Evolutionary conservation across 92 coral and sea anemone genomes (phyloP), one percentile per base, ranked within the genome.

Genomic region (Porites lobata): DNA sequence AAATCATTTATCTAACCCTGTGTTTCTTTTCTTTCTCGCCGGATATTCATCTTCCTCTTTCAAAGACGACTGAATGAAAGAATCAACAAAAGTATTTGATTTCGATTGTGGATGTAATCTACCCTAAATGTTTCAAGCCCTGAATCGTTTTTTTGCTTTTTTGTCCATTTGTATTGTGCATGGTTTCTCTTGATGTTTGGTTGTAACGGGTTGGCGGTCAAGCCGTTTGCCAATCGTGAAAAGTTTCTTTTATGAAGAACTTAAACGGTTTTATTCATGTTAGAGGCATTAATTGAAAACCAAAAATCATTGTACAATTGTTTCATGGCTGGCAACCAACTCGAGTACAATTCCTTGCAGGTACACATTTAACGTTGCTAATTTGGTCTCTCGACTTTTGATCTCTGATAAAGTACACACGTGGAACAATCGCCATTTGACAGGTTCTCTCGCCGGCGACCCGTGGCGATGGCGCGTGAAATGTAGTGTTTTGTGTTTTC

Each of bases 311-410:
- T 77, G 84, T 64, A 64, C 86, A 68, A 57, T 56, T 70, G 86
- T 69, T 69, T 53, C 7, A 81, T 32, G 77, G 77, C 7, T 22
- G 57, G 76, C 24, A 68, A 69, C 59, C 22, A 43, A 47, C n/a
- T 66, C 13, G 20, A 81, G 86, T 69, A 83, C 68, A 29, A 65
- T 66, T 65, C 75, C 21, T 72, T 12, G 43, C 87, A 15, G 87
- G 79, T 52, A 38, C 59, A 83, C 54, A 73, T 72, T 81, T 58
- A 59, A 72, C 14, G 63, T 14, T 62, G 80, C 19, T 50, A 83
- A 74, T 59, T 83, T 83, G 58, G 69, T 62, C 50, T 72, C 26
- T 38, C 80, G 87, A 72, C 87, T 83, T 83, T 83, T 83, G 87
- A 74, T 83, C 87, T 32, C 62, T 83, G 80, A 83, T 72, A 29